These are phyloP conservation scores for Mobula birostris DNA, from an alignment of 2,113 vertebrate species.

Conservation along the genomic window DNA sequence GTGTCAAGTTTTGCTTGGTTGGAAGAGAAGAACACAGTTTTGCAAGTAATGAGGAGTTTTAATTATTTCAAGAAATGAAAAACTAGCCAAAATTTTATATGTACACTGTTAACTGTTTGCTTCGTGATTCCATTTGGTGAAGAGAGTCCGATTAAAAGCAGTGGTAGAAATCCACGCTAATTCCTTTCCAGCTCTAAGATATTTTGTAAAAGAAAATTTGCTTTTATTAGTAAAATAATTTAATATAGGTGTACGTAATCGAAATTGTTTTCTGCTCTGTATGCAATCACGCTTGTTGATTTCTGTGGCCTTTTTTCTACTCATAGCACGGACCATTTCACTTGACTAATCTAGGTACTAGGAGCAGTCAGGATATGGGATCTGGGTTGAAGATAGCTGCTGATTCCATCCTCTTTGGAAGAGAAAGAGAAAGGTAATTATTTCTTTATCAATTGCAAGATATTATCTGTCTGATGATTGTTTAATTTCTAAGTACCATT, in stretches of 20 bases:
- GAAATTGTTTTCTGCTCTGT: conserved; percentile 18
- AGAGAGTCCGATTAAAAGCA: not conserved
- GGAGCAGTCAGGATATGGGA: conserved; percentile 37
- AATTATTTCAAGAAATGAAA: not conserved
- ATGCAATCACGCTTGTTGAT: conserved; percentile 37
- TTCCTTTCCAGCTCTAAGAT: not conserved
- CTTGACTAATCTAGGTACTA: conserved; percentile 38
- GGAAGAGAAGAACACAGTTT: not conserved
- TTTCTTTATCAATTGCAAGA: not conserved
- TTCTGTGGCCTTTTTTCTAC: conserved; percentile 38
- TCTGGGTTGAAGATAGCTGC: conserved; percentile 37
- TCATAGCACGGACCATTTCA: conserved; percentile 38
- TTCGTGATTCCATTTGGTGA: not conserved
- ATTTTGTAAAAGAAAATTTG: not conserved
- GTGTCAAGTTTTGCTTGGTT: not conserved
- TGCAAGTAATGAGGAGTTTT: not conserved
- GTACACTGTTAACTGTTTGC: conserved; percentile 25
- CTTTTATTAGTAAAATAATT: not conserved
- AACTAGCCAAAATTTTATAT: not conserved
- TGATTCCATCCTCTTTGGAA: conserved; percentile 27
- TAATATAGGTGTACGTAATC: conserved; percentile 31
- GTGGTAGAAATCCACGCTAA: not conserved
- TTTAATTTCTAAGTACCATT: not conserved
- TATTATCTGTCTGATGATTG: not conserved
- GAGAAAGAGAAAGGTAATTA: conserved; percentile 29